Conservation (phyloP, 2,113 vertebrate genomes). For the Coracopsis vasa region DNA sequence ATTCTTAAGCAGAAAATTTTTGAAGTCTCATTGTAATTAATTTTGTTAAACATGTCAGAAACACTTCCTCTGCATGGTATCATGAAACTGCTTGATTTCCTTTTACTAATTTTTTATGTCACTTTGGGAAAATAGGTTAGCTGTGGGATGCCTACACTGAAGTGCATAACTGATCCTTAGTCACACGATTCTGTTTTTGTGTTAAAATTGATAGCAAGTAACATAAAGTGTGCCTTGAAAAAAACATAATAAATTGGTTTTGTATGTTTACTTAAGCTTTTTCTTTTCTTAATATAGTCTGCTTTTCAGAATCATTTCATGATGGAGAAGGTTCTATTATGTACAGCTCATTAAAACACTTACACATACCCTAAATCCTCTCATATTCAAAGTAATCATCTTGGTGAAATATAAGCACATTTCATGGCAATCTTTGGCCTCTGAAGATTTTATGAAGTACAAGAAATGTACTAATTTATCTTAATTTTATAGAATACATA, state of each 20-base stretch:
- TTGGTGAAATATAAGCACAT: not conserved
- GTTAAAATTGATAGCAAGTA: not conserved
- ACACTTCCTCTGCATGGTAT: constrained; percentile 29
- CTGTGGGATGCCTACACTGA: constrained; percentile 17
- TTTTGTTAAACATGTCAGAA: constrained; percentile 26
- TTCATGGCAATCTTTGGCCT: not conserved
- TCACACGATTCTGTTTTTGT: not conserved
- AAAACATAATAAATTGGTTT: not conserved
- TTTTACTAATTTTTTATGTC: constrained; percentile 42
- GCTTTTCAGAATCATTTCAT: not conserved
- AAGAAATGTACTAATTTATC: constrained; percentile 31
- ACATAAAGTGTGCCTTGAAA: not conserved
- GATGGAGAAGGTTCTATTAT: not conserved
- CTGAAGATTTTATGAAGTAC: constrained; percentile 34
- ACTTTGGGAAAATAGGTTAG: constrained; percentile 49
- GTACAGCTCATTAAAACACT: not conserved
- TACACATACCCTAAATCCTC: not conserved
- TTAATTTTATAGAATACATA: constrained; percentile 12
- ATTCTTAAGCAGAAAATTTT: not conserved
- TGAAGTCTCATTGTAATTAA: not conserved
- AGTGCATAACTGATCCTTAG: not conserved
- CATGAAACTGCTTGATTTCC: constrained; percentile 43
- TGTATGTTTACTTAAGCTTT: not conserved
- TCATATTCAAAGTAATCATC: constrained; percentile 1
- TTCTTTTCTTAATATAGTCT: not conserved